phyloP scores from a whole-genome alignment of 2,797 vertebrate species.

The Antennarius maculatus region DNA sequence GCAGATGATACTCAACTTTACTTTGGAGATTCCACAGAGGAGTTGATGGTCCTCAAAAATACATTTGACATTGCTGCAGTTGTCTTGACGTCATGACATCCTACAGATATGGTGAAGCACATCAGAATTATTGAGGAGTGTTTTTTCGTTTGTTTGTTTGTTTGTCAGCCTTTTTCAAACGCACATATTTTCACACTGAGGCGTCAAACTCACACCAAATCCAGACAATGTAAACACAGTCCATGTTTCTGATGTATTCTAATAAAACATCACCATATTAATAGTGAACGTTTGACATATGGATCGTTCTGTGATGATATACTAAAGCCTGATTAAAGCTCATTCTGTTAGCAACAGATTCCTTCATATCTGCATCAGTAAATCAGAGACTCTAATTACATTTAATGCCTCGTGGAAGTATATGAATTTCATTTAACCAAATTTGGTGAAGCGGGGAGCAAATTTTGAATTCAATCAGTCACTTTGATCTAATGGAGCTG shows the following conservation, averaged over 20 bases:
- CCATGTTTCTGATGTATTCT: conserved; percentile 62
- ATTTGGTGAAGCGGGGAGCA: not conserved
- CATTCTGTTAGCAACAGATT: too few species aligned
- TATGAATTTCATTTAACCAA: not conserved
- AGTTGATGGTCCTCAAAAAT: conserved; percentile 7
- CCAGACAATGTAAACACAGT: conserved; percentile 28
- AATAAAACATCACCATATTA: conserved; percentile 66
- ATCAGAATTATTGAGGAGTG: conserved; percentile 26
- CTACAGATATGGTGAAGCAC: not conserved
- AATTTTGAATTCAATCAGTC: not conserved
- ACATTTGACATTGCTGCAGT: not conserved
- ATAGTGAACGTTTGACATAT: conserved; percentile 19
- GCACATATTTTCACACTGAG: conserved; percentile 48
- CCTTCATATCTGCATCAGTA: not conserved
- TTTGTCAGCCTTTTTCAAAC: conserved; percentile 14
- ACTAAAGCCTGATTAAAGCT: too few species aligned
- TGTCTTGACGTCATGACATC: not conserved
- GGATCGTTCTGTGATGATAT: not conserved
- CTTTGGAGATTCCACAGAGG: not conserved
- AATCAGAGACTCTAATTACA: not conserved
- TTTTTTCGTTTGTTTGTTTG: conserved; percentile 12
- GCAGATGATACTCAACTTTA: conserved; percentile 37
- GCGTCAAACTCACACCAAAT: conserved; percentile 12
- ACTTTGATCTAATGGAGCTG: not conserved
- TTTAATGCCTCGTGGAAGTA: not conserved